Evolutionary conservation across 2,113 vertebrate genomes (phyloP).

Genomic region (Potamarius usumacintae): DNA sequence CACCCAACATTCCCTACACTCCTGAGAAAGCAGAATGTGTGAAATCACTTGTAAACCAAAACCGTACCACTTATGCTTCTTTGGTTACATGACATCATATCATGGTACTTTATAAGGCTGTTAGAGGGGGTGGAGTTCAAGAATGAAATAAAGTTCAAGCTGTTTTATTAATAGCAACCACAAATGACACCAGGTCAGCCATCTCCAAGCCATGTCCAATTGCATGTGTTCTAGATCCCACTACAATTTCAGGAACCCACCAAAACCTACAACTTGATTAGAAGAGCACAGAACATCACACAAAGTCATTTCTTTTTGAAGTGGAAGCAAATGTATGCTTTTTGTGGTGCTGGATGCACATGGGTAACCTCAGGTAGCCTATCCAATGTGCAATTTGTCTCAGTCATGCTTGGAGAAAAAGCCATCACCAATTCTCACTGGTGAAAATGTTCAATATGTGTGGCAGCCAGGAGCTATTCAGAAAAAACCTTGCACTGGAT

Average conservation of each 20-base stretch:
- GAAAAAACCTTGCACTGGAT: not conserved
- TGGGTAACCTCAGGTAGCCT: not conserved
- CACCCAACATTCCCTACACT: constrained; percentile 39
- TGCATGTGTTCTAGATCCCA: constrained; percentile 14
- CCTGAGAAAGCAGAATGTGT: constrained; percentile 37
- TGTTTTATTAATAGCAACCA: constrained; percentile 66
- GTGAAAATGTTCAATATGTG: not conserved
- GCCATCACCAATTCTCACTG: not conserved
- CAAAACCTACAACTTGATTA: not conserved
- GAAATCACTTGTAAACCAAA: constrained; percentile 50
- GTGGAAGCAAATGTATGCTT: not conserved
- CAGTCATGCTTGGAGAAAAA: not conserved
- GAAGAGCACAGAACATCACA: not conserved
- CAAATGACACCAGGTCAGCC: constrained; percentile 55
- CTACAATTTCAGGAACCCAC: not conserved
- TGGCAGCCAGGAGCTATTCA: not conserved
- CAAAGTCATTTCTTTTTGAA: not conserved
- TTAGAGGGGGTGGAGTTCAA: constrained; percentile 49
- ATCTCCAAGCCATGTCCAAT: constrained; percentile 44
- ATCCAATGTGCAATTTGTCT: not conserved
- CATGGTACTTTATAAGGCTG: constrained; percentile 57
- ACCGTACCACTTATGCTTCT: constrained; percentile 39
- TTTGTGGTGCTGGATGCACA: not conserved
- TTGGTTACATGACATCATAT: constrained; percentile 55
- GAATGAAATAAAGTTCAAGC: constrained; percentile 60